phyloP scores from a whole-genome alignment of 2,797 vertebrate species.

The Dermochelys coriacea region DNA sequence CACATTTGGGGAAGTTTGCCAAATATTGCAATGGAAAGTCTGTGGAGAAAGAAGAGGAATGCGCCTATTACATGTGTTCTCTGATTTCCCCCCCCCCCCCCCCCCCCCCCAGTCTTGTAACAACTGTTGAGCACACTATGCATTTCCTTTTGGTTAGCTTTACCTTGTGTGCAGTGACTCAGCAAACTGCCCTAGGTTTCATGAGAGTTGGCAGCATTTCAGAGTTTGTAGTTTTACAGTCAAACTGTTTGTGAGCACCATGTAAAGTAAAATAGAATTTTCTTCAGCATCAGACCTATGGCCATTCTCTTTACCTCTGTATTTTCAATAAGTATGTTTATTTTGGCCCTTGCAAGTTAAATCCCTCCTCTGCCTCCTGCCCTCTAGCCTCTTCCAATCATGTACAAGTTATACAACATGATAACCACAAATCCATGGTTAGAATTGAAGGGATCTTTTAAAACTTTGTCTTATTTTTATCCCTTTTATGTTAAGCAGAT shows the following conservation, averaged over 20 bases:
- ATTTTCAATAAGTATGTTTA: neutral
- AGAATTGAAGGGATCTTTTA: neutral
- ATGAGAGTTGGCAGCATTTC: slow-evolving; percentile 49
- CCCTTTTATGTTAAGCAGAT: neutral
- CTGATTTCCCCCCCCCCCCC: too few species aligned
- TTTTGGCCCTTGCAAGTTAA: neutral
- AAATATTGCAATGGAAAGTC: neutral
- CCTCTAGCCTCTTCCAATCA: neutral
- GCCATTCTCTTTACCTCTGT: neutral
- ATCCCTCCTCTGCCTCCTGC: neutral
- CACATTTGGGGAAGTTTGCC: neutral
- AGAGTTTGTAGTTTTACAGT: slow-evolving; percentile 36
- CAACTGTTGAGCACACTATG: neutral
- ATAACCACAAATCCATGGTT: neutral
- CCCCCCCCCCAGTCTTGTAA: too few species aligned
- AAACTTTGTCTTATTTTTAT: neutral
- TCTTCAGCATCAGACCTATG: slow-evolving; percentile 12
- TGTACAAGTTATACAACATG: slow-evolving; percentile 12
- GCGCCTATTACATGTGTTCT: neutral
- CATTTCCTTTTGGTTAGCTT: slow-evolving; percentile 28
- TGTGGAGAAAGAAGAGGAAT: neutral
- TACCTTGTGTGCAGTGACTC: slow-evolving; percentile 56
- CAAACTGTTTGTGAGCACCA: slow-evolving; percentile 30
- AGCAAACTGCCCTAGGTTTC: slow-evolving; percentile 61
- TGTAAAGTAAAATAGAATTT: neutral